Evolutionary conservation across 2,113 vertebrate genomes (phyloP).

Genomic region (Thunnus maccoyii): DNA sequence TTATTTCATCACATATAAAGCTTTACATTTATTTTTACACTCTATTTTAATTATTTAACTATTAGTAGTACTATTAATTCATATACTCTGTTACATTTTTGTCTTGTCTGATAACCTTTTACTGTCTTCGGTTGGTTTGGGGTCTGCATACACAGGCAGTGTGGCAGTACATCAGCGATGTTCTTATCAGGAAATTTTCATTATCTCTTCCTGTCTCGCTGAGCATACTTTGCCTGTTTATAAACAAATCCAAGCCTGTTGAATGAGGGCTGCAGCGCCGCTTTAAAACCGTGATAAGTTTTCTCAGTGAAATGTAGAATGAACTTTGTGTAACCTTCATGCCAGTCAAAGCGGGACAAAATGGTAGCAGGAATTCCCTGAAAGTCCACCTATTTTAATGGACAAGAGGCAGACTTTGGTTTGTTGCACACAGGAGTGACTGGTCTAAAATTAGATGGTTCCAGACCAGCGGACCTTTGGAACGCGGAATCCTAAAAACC

Average conservation of each 20-base stretch:
- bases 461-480: conserved; percentile 71
- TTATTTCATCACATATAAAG: too few relatives aligned
- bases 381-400: conserved; percentile 45
- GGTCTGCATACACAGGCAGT: background rate
- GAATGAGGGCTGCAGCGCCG: conserved; percentile 22
- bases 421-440: conserved; percentile 64
- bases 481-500: conserved; percentile 57
- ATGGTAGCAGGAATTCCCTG: conserved; percentile 64
- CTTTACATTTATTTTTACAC: too few relatives aligned
- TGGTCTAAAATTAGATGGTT: conserved; percentile 79
- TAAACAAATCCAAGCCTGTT: conserved; percentile 42
- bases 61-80: background rate
- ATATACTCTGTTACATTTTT: background rate
- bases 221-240: conserved; percentile 55
- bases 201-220: conserved; percentile 52
- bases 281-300: conserved; percentile 27
- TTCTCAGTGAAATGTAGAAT: conserved; percentile 30
- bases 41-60: background rate
- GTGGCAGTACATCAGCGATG: conserved; percentile 5
- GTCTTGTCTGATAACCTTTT: background rate
- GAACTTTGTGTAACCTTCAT: conserved; percentile 54
- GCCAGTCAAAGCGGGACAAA: conserved; percentile 58
- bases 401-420: conserved; percentile 53
- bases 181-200: conserved; percentile 58
- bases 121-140: background rate